Evolutionary conservation across 2,888 invertebrate species (phyloP).

Genomic region (Eristalis pertinax): DNA sequence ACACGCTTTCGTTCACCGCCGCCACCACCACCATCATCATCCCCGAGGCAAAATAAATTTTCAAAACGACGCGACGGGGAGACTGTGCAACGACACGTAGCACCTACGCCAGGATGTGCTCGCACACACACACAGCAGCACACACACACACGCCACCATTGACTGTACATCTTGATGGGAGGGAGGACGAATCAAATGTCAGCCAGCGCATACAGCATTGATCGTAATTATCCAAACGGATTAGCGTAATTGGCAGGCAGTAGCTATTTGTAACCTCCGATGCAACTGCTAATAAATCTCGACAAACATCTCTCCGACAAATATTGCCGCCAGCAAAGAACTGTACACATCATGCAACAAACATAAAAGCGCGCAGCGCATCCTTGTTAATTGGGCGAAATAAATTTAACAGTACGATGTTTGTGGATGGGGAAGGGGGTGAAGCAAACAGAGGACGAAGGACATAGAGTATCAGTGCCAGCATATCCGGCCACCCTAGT

Average conservation of each 20-base stretch:
- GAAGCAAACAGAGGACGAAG: not conserved
- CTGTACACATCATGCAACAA: not conserved
- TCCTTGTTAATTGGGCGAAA: conserved; percentile 60
- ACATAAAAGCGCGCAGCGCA: conserved; percentile 24
- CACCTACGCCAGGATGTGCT: not conserved
- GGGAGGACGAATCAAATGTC: conserved; percentile 40
- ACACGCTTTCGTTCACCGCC: not conserved
- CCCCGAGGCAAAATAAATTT: conserved; percentile 17
- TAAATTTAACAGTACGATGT: conserved; percentile 38
- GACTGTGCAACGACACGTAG: not conserved
- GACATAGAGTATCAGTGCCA: not conserved
- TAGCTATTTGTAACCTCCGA: conserved; percentile 36
- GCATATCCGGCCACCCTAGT: not conserved
- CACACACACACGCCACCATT: not conserved
- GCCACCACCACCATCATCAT: not conserved
- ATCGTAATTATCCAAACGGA: conserved; percentile 70
- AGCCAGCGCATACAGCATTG: conserved; percentile 50
- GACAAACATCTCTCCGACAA: not conserved
- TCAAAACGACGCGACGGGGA: not conserved
- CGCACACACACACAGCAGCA: no score
- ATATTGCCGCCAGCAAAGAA: not conserved
- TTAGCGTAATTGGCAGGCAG: conserved; percentile 66
- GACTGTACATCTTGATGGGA: conserved; percentile 28
- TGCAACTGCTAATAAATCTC: conserved; percentile 65
- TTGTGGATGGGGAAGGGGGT: not conserved